Evolutionary conservation across 2,113 vertebrate species (phyloP).

Genomic region (Butorides virescens): DNA sequence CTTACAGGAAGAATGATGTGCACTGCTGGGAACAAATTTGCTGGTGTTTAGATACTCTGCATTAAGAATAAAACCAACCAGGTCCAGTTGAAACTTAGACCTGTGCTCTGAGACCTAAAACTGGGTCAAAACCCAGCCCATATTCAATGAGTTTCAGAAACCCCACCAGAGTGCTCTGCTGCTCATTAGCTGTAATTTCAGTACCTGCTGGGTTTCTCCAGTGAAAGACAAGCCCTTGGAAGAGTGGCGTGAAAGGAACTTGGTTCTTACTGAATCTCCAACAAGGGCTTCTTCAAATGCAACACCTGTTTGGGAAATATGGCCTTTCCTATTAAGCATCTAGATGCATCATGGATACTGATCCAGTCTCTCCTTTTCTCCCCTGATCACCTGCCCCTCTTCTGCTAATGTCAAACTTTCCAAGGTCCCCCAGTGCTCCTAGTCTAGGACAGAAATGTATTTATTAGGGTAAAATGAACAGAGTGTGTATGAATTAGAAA

Average conservation of each 20-base stretch:
- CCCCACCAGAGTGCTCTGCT: not conserved
- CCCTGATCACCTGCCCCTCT: conserved; percentile 8
- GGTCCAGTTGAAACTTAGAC: not conserved
- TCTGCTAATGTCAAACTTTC: conserved; percentile 11
- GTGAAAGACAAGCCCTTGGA: not conserved
- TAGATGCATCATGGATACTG: accelerated
- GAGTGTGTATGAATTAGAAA: conserved; percentile 42
- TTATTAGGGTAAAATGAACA: conserved; percentile 56
- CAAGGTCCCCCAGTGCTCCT: not conserved
- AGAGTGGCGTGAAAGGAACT: not conserved
- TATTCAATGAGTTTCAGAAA: not conserved
- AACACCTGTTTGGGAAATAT: not conserved
- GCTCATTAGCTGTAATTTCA: not conserved
- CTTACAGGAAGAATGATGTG: accelerated
- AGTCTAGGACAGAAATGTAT: conserved; percentile 44
- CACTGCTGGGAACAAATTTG: not conserved
- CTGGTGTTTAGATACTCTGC: not conserved
- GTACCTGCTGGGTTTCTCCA: not conserved
- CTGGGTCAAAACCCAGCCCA: not conserved
- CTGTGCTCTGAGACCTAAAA: not conserved
- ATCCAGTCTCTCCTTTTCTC: not conserved
- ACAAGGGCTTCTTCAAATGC: not conserved
- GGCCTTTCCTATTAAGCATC: not conserved
- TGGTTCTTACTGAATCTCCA: not conserved
- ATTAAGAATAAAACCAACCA: not conserved